These are phyloP conservation scores for Mesopsocus fuscifrons DNA, from an alignment of 2,888 invertebrate genomes.

Conservation along the genomic window DNA sequence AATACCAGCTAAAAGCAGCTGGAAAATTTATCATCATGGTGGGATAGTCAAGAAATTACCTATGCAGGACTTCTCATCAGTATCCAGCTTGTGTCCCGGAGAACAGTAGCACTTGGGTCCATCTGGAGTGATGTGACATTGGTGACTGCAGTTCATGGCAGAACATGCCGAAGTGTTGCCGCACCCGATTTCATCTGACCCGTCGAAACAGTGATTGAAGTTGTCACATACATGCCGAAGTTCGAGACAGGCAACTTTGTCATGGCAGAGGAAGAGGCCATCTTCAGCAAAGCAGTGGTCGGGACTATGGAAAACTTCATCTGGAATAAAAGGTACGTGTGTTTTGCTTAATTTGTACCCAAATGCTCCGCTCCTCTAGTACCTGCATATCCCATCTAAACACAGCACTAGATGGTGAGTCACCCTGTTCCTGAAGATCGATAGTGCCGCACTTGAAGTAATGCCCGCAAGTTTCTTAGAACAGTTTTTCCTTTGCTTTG, in stretches of 20 bases:
- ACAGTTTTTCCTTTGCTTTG: no score
- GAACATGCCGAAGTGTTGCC: conserved; percentile 11
- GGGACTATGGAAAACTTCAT: no score
- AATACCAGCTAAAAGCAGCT: no score
- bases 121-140: conserved; percentile 14
- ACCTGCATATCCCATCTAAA: no score
- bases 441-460: no score
- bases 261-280: conserved; percentile 29
- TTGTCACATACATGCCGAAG: conserved; percentile 31
- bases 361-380: background rate
- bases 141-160: conserved; percentile 13
- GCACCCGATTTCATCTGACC: conserved; percentile 28
- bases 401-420: no score
- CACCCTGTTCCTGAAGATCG: no score
- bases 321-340: no score
- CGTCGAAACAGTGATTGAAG: conserved; percentile 28
- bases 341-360: no score
- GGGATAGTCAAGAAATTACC: no score
- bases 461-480: no score
- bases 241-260: conserved; percentile 29
- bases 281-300: conserved; percentile 12
- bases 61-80: background rate
- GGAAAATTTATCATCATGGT: no score
- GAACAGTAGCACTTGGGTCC: conserved; percentile 12
- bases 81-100: conserved; percentile 9